Evolutionary conservation across 2,888 invertebrate genomes (phyloP), one percentile per base, ranked within the genome.

Genomic region (Stenoptilia bipunctidactyla): DNA sequence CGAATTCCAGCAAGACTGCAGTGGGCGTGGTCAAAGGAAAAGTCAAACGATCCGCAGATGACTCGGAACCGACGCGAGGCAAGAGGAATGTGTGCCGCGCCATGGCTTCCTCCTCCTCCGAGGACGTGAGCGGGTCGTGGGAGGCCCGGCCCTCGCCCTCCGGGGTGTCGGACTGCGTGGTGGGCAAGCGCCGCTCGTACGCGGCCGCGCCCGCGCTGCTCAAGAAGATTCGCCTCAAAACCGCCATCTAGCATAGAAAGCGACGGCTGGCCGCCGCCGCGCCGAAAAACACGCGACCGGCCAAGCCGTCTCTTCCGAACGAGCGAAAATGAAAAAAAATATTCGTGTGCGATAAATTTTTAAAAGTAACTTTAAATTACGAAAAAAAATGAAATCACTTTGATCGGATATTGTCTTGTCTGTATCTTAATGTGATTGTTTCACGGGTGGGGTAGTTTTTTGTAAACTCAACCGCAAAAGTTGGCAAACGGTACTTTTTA

Each of bases 201-300:
- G 66, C 67, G 27, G 58, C 54, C 47, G 49, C 71, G 36, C 69
- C 79, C 13, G 47, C 68, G 40, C 72, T 56, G 42, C 73, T 82
- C 44, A 82, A 82, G 55, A 82, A 82, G 64, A 76, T 80, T 51
- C 61, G 82, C 40, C 63, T 82, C 36, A 82, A 82, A 56, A 63
- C 72, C 4, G 69, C 53, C 51, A 58, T 72, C 62, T 80, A 80
- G 73, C 76, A 64, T 50, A 53, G 52, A 47, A 58, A 57, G 44
- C 68, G 65, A 56, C 59, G 63, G 46, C 56, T 61, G 38, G 58
- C 66, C 36, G 41, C 48, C 52, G 41, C 42, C 36, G 20, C 20
- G 20, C 20, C 20, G n/a, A n/a, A n/a, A n/a, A n/a, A n/a, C n/a
- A n/a, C n/a, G n/a, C n/a, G n/a, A n/a, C n/a, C n/a, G n/a, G n/a